Percentiles rank a stretch among this genome's conserved stretches.
Evolutionary conservation across 2,797 vertebrate species (phyloP).

Genomic region (Girardinus metallicus): DNA sequence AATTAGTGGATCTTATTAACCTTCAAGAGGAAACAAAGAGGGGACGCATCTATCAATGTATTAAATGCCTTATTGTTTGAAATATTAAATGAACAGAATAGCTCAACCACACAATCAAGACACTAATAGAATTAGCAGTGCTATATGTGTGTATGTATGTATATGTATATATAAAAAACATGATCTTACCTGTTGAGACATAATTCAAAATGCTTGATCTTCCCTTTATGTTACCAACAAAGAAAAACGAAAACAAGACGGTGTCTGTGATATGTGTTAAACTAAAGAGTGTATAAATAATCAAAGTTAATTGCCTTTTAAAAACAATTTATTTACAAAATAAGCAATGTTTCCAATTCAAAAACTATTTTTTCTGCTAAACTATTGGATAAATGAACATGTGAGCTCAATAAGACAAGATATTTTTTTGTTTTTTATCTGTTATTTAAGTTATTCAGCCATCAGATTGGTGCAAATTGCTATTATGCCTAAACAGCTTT

Average conservation of each 20-base stretch:
- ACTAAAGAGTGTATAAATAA: background rate
- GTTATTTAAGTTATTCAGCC: too few species aligned
- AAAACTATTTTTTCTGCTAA: too few species aligned
- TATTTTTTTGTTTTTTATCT: too few species aligned
- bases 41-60: background rate
- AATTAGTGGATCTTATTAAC: conserved; percentile 6
- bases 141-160: background rate
- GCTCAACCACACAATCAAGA: background rate
- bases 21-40: background rate
- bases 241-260: background rate
- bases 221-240: background rate
- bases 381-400: too few species aligned
- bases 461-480: too few species aligned
- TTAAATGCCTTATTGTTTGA: background rate
- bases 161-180: background rate
- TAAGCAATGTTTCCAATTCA: too few species aligned
- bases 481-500: too few species aligned
- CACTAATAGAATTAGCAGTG: background rate
- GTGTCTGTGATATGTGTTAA: background rate
- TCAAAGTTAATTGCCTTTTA: too few species aligned
- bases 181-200: background rate
- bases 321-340: too few species aligned
- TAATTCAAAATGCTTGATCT: background rate
- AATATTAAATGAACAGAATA: background rate
- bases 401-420: too few species aligned